Base-by-base conservation (phyloP, 2,797 vertebrate genomes). In the Brachyrhaphis roseni region DNA sequence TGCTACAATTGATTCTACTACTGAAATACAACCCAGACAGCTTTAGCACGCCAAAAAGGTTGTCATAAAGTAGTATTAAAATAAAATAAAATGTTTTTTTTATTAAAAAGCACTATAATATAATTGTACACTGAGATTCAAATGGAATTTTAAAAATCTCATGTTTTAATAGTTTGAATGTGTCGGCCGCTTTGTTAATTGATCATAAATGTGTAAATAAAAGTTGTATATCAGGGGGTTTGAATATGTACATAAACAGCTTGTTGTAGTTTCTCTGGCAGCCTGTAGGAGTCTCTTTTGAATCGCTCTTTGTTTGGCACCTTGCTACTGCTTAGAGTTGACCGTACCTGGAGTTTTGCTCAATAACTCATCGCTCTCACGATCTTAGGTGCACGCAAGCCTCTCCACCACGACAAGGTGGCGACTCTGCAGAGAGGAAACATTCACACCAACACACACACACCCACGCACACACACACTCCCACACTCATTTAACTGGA, bases 331-430 rank as follows among this genome's bases (percentile, higher is more conserved):
- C 53, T 11, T n/a, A 3, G 1, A 31, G 3, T 34, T 3, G 34
- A 66, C 8, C 18, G 8, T 20, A 39, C 16, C 34, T 34, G 62
- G 18, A 66, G 8, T 15, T 66, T 66, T 62, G n/a, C 53, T 57
- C 11, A 11, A 57, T 11, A 57, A 13, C 26, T n/a, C 53, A 57
- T 57, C 26, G n/a, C n/a, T 57, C n/a, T 57, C 55, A 15, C 11
- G 5, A 28, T 57, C n/a, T 34, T 34, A 7, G 28, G 31, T 36
- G 34, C 34, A 66, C 34, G 1, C 18, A 39, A 36, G 62, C 62
- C 62, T 66, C 62, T 66, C 62, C 62, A 66, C 62, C 62, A 66
- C 8, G 62, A 39, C 62, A 66, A 66, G 34, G 62, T 66, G 62
- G 34, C 62, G 62, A 64, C 62, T 66, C 34, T 66, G 7, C 34